A percentile compares a stretch with the other conserved stretches of the same genome.
Conservation (phyloP, 2,888 invertebrate genomes). For the Bruchidius siliquastri region DNA sequence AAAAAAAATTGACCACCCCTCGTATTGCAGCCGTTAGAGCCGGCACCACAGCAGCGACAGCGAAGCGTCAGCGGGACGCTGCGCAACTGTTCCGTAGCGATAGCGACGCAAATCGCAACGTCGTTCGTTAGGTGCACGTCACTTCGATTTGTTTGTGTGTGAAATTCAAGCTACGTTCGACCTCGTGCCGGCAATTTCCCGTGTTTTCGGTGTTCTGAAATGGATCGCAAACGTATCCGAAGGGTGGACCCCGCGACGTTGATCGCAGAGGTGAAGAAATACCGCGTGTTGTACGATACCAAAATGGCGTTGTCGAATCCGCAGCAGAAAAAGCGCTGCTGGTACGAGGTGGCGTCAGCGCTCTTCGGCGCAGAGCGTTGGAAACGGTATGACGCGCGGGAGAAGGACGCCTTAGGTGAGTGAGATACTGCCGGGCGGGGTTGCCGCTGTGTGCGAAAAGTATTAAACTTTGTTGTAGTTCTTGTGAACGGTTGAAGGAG, state of each 20-base stretch:
- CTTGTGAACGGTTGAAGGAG: too few species aligned
- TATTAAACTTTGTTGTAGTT: not conserved
- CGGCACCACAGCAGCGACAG: not conserved
- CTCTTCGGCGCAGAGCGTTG: conserved; percentile 26
- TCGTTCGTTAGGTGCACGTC: not conserved
- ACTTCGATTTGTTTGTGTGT: not conserved
- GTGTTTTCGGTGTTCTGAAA: not conserved
- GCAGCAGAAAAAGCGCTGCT: conserved; percentile 24
- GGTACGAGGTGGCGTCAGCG: conserved; percentile 28
- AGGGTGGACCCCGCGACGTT: conserved; percentile 11
- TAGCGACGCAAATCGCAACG: not conserved
- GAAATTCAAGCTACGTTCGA: not conserved
- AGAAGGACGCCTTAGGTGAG: conserved; percentile 30
- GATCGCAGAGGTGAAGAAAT: conserved; percentile 29
- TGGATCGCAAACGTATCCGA: conserved; percentile 7
- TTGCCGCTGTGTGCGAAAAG: conserved; percentile 1
- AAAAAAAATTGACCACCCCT: not conserved
- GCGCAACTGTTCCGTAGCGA: not conserved
- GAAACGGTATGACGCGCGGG: conserved; percentile 18
- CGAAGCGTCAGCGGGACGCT: not conserved
- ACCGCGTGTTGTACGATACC: conserved; percentile 30
- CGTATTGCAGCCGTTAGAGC: not conserved
- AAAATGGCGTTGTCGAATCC: conserved; percentile 21
- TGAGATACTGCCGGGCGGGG: conserved; percentile 1
- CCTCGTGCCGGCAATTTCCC: not conserved